Evolutionary conservation across 2,888 invertebrate genomes (phyloP).

Genomic region (Parthenolecanium corni): DNA sequence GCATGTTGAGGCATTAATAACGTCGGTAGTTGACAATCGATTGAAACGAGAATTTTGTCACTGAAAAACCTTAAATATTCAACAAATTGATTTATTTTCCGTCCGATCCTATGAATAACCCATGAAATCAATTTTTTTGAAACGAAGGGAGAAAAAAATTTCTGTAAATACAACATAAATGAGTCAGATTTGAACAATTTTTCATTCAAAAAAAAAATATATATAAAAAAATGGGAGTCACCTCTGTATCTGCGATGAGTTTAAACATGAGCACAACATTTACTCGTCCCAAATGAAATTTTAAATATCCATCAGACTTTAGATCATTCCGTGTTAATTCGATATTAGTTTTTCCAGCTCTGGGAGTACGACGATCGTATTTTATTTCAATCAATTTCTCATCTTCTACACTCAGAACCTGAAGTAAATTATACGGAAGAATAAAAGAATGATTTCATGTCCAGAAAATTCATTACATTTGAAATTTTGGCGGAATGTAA

Average conservation of each 20-base stretch:
- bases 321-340: conserved; percentile 42
- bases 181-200: background rate
- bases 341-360: conserved; percentile 44
- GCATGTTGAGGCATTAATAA: conserved; percentile 66
- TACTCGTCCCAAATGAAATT: conserved; percentile 56
- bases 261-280: conserved; percentile 58
- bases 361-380: conserved; percentile 57
- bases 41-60: conserved; percentile 49
- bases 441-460: too few relatives aligned
- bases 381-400: conserved; percentile 69
- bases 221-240: conserved; percentile 36
- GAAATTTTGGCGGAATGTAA: too few relatives aligned
- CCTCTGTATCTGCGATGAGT: conserved; percentile 53
- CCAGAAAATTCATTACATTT: too few relatives aligned
- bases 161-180: conserved; percentile 1
- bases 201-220: too few relatives aligned
- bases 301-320: conserved; percentile 57
- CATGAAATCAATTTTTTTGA: background rate
- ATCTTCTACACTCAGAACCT: conserved; percentile 65
- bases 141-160: conserved; percentile 15
- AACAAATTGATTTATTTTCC: conserved; percentile 39
- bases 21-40: conserved; percentile 61
- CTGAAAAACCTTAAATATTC: conserved; percentile 42
- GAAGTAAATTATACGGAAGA: conserved; percentile 33
- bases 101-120: conserved; percentile 35